Evolutionary conservation across 1,140 invertebrate genomes (phyloP), one percentile per base, ranked within the genome.

Genomic region (Leucophenga varia): DNA sequence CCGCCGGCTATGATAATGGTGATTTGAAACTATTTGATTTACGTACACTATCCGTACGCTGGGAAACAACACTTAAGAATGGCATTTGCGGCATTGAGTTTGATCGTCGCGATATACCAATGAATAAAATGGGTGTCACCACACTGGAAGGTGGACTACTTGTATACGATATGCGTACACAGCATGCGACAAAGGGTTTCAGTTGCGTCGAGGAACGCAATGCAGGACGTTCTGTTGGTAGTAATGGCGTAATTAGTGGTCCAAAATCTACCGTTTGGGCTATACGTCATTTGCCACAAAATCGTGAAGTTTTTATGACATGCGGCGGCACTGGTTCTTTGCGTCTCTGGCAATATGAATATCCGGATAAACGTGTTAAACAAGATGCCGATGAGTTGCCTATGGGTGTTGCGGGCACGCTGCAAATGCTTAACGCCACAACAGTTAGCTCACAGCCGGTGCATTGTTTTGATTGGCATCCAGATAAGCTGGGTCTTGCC

Each of bases 1-100:
- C 85, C 49, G 88, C 93, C 30, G 95, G 95, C 3, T 98, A 96
- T 75, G 95, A 98, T 67, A 98, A 97, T 79, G 95, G 95, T 0
- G 95, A 98, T 75, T 76, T 98, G 0, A 97, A 97, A 79, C 82
- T 97, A 74, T 97, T 95, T 76, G 93, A 97, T 79, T 77, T 98
- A n/a, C 82, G 85, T 55, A 83, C 82, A 10, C 92, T 96, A 86
- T 79, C 81, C 4, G 64, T 96, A 1, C 78, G 84, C 57, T 97
- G 93, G 93, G 93, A 97, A 73, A 88, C 86, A 21, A 95, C 95
- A 76, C 72, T 97, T 2, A 93, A 91, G 71, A 97, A 96, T 84
- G 95, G 95, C 49, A 89, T 97, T 6, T 96, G 94, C 63, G 81
- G 81, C 42, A 36, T 94, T 10, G 91, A 97, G 76, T 98, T 97